Percentiles rank a stretch among this genome's conserved stretches.
phyloP scores from a whole-genome alignment of 1,140 invertebrate genomes.

The Achroia grisella region DNA sequence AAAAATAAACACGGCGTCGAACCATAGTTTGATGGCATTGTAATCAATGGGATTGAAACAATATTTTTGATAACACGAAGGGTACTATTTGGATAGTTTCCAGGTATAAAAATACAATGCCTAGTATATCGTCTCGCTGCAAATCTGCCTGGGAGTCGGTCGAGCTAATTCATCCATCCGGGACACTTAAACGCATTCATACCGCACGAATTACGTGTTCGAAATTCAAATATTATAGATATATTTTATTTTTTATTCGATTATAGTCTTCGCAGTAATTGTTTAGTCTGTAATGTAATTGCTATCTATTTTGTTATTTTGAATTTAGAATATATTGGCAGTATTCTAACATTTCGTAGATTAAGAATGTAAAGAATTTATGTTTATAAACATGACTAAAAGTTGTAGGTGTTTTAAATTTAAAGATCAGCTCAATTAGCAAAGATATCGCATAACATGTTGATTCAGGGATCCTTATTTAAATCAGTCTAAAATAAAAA shows the following conservation, averaged over 20 bases:
- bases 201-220: not conserved
- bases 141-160: constrained; percentile 39
- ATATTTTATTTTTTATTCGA: not conserved
- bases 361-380: too few species aligned
- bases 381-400: too few species aligned
- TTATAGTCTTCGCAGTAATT: too few species aligned
- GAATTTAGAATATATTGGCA: too few species aligned
- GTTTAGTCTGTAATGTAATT: too few species aligned
- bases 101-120: constrained; percentile 63
- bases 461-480: too few species aligned
- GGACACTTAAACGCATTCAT: not conserved
- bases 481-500: too few species aligned
- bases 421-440: too few species aligned
- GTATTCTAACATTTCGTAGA: too few species aligned
- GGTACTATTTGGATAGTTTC: constrained; percentile 56
- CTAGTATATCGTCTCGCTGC: constrained; percentile 36
- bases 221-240: not conserved
- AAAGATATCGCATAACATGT: too few species aligned
- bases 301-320: too few species aligned
- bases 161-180: not conserved
- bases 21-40: not conserved
- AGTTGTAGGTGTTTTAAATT: too few species aligned
- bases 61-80: constrained; percentile 33
- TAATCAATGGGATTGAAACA: constrained; percentile 30
- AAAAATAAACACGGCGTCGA: not conserved